Percentiles rank a stretch among this genome's conserved stretches.
Evolutionary conservation across 2,113 vertebrate genomes (phyloP).

Genomic region (Brachypteracias leptosomus): DNA sequence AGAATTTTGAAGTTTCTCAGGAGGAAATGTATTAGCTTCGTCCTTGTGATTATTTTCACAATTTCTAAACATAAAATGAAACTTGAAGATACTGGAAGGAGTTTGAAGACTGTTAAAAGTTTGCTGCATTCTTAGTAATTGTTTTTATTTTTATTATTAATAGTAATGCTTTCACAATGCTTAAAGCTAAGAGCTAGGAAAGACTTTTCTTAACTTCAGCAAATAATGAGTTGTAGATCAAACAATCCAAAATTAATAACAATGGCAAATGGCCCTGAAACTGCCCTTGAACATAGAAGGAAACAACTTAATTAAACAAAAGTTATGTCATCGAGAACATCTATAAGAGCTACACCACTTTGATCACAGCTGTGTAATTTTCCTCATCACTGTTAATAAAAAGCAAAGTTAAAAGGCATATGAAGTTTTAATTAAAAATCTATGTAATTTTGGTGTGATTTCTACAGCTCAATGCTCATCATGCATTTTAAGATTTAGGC

Average conservation of each 20-base stretch:
- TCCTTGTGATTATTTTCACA: neutral
- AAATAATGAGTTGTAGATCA: conserved; percentile 40
- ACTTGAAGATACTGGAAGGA: neutral
- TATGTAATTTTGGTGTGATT: neutral
- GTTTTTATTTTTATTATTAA: neutral
- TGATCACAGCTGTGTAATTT: conserved; percentile 51
- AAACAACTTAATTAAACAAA: conserved; percentile 61
- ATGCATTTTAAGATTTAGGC: conserved; percentile 8
- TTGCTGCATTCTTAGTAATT: neutral
- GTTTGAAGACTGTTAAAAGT: neutral
- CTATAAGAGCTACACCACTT: neutral
- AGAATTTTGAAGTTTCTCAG: neutral
- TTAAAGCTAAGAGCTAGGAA: neutral
- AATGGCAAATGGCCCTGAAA: conserved; percentile 43
- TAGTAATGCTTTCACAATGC: neutral
- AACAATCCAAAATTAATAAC: conserved; percentile 63
- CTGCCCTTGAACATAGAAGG: conserved; percentile 53
- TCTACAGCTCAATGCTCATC: conserved; percentile 20
- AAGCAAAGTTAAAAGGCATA: conserved; percentile 48
- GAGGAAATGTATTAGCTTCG: neutral
- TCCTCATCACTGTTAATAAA: conserved; percentile 58
- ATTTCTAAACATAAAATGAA: neutral
- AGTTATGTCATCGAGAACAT: conserved; percentile 46
- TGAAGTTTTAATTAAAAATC: conserved; percentile 63
- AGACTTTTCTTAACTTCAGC: conserved; percentile 24